These are phyloP conservation scores for Pristiophorus japonicus DNA, from an alignment of 2,113 vertebrate genomes.

Conservation along the genomic window DNA sequence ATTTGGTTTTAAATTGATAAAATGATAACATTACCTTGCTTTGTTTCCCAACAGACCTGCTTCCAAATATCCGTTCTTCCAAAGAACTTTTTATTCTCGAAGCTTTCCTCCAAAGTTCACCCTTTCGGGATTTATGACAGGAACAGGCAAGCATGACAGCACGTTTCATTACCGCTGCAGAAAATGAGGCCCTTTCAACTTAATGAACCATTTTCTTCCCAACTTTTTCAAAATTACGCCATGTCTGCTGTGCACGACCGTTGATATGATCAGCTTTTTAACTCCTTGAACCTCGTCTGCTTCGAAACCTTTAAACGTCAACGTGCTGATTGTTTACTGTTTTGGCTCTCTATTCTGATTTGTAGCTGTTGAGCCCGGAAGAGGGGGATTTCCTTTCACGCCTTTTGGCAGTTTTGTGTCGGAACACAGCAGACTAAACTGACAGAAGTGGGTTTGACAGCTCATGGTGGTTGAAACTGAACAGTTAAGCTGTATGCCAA, in stretches of 20 bases:
- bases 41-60: neutral
- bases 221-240: neutral
- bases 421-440: neutral
- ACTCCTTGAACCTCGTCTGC: neutral
- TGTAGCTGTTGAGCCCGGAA: neutral
- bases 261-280: neutral
- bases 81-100: neutral
- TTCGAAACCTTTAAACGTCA: conserved; percentile 21
- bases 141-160: neutral
- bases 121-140: neutral
- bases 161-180: no score
- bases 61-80: neutral
- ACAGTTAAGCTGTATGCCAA: neutral
- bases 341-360: conserved; percentile 19
- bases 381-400: conserved; percentile 31
- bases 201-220: neutral
- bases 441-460: conserved; percentile 19
- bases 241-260: no score
- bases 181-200: neutral
- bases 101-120: neutral
- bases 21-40: neutral
- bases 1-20: neutral
- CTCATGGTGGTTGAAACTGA: neutral
- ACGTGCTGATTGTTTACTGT: conserved; percentile 36
- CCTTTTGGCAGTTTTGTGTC: conserved; percentile 34